Evolutionary conservation across 2,113 vertebrate genomes (phyloP).

Genomic region (Gallinago paraguaiae): DNA sequence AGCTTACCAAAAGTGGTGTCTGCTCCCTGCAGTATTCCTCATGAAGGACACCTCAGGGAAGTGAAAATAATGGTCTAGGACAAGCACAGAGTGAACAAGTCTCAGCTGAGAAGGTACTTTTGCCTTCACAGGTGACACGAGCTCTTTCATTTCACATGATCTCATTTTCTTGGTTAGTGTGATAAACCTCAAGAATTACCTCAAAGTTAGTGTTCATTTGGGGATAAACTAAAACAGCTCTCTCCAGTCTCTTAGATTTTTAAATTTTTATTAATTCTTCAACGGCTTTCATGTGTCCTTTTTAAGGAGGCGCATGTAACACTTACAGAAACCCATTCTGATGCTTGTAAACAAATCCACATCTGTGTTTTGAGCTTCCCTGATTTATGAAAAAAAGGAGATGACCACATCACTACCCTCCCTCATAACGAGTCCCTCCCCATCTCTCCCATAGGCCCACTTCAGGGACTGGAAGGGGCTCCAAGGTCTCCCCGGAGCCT

Average conservation of each 20-base stretch:
- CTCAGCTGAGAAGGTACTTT: background rate
- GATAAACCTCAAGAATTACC: background rate
- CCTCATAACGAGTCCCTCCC: no score
- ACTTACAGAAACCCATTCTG: background rate
- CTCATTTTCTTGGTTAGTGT: background rate
- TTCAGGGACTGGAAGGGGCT: no score
- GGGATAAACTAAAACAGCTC: background rate
- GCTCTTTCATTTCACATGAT: background rate
- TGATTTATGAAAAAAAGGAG: background rate
- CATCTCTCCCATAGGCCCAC: no score
- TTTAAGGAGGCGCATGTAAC: background rate
- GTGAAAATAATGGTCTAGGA: background rate
- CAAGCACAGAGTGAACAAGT: background rate
- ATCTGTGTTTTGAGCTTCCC: background rate
- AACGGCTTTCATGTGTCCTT: background rate
- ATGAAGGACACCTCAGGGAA: fast-evolving
- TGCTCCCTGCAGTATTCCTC: background rate
- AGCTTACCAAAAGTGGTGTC: background rate
- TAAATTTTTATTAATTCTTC: background rate
- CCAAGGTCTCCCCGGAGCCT: no score
- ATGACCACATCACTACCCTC: background rate
- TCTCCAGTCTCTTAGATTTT: background rate
- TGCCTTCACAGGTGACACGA: background rate
- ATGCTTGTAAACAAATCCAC: background rate
- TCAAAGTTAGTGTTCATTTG: background rate